phyloP scores from a whole-genome alignment of 2,113 vertebrate species.

The Mormoops blainvillei region DNA sequence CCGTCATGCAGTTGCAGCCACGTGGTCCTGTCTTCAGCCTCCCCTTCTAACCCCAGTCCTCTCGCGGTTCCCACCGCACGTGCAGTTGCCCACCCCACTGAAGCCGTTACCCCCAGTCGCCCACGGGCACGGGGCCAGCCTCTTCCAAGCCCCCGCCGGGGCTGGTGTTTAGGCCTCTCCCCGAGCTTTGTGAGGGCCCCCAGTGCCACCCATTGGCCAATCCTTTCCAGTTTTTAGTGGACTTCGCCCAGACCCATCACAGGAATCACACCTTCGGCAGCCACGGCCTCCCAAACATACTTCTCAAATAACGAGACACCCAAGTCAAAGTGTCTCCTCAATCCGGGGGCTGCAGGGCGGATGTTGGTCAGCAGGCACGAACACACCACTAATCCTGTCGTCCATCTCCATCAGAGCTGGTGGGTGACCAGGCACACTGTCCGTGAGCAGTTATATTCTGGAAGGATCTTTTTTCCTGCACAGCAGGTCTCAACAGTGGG shows the following conservation, averaged over 20 bases:
- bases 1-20: not conserved
- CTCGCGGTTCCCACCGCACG: not conserved
- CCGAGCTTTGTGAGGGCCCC: not conserved
- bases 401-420: no score
- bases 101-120: not conserved
- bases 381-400: not conserved
- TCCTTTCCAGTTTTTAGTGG: not conserved
- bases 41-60: not conserved
- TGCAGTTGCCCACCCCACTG: not conserved
- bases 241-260: not conserved
- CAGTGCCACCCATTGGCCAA: no score
- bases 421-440: not conserved
- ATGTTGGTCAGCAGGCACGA: not conserved
- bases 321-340: not conserved
- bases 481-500: not conserved
- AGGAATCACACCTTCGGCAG: not conserved
- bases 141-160: not conserved
- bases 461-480: not conserved
- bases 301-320: not conserved
- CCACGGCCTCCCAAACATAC: not conserved
- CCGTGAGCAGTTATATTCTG: not conserved
- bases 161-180: not conserved
- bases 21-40: rapidly evolving
- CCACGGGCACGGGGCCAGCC: not conserved
- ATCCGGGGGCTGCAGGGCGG: not conserved